Evolutionary conservation across 2,797 vertebrate species (phyloP).

Genomic region (Acanthiza pusilla): DNA sequence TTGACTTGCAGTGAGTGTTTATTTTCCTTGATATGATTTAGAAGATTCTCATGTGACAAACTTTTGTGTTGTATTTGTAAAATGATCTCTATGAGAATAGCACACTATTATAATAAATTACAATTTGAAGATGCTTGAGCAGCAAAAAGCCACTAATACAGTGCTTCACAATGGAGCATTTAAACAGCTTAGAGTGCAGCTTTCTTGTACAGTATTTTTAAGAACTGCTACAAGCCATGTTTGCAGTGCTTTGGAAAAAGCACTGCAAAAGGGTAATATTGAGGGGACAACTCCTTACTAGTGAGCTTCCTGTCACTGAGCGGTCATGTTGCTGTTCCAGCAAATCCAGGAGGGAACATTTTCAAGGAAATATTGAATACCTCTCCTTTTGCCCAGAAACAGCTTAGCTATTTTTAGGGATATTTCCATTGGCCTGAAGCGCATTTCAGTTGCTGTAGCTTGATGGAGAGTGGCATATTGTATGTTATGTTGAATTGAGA

Average conservation of each 20-base stretch:
- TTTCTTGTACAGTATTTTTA: slow-evolving; percentile 62
- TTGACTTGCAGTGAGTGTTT: slow-evolving; percentile 35
- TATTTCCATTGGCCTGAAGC: slow-evolving; percentile 74
- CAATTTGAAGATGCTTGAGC: slow-evolving; percentile 56
- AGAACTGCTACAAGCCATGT: slow-evolving; percentile 58
- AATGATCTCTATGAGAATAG: slow-evolving; percentile 55
- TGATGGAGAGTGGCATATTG: slow-evolving; percentile 68
- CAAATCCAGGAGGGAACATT: slow-evolving; percentile 77
- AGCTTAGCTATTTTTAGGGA: slow-evolving; percentile 77
- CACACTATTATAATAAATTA: slow-evolving; percentile 61
- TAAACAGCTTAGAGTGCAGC: slow-evolving; percentile 66
- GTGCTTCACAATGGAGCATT: slow-evolving; percentile 54
- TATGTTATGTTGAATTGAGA: slow-evolving; percentile 58
- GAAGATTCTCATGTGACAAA: slow-evolving; percentile 55
- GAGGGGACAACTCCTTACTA: slow-evolving; percentile 65
- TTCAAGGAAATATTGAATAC: slow-evolving; percentile 75
- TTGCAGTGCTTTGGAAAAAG: slow-evolving; percentile 66
- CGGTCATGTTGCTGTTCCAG: slow-evolving; percentile 61
- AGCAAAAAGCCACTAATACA: slow-evolving; percentile 64
- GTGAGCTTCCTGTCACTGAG: slow-evolving; percentile 64
- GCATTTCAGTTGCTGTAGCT: slow-evolving; percentile 69
- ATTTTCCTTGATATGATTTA: slow-evolving; percentile 67
- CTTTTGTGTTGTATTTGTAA: slow-evolving; percentile 66
- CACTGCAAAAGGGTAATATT: slow-evolving; percentile 42
- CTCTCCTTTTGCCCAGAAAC: slow-evolving; percentile 76